Conservation (phyloP, 2,888 invertebrate species). For the Netelia melanura region DNA sequence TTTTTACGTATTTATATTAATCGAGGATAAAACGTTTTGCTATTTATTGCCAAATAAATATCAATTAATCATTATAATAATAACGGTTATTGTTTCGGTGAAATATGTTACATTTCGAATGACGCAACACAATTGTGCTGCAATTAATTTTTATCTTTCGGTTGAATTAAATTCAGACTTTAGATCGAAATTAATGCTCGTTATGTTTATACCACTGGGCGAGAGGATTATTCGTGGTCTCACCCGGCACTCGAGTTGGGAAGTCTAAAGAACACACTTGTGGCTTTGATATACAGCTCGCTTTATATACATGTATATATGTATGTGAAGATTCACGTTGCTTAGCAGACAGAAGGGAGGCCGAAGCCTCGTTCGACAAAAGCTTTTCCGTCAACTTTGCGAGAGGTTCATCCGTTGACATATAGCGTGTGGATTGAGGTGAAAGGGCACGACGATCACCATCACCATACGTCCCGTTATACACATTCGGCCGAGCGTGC, state of each 20-base stretch:
- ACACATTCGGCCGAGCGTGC: conserved; percentile 51
- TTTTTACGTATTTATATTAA: no score
- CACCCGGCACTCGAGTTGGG: conserved; percentile 6
- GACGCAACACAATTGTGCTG: no score
- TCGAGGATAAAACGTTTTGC: no score
- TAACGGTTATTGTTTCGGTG: no score
- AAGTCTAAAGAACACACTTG: conserved; percentile 36
- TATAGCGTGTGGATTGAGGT: neutral
- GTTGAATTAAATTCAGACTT: no score
- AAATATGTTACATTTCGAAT: no score
- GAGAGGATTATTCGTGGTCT: neutral
- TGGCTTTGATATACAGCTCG: conserved; percentile 11
- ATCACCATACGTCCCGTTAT: conserved; percentile 26
- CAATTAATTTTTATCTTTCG: no score
- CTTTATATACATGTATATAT: neutral
- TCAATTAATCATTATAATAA: no score
- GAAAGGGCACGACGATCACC: conserved; percentile 29
- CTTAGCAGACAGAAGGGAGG: conserved; percentile 7
- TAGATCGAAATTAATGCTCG: no score
- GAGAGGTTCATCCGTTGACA: conserved; percentile 14
- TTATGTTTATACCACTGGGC: no score
- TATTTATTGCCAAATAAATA: no score
- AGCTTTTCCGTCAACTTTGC: conserved; percentile 50
- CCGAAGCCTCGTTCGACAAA: conserved; percentile 47
- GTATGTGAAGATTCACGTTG: neutral